Conservation (phyloP, 2,113 vertebrate genomes). For the Colistium nudipinnis region DNA sequence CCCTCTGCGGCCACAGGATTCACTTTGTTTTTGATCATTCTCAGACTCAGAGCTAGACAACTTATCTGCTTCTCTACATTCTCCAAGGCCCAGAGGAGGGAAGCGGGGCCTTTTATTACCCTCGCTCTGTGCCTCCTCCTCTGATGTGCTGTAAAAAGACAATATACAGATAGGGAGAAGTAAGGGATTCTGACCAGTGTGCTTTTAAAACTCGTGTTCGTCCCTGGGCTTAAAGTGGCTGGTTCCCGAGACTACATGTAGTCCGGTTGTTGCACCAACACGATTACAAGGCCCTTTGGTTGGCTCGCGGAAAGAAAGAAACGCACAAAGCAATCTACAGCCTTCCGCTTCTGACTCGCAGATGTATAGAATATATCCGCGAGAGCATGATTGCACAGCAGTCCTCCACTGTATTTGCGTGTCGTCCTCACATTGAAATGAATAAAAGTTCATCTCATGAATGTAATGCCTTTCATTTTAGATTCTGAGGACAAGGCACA, state of each 20-base stretch:
- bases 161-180: slow-evolving; percentile 60
- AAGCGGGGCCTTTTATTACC: slow-evolving; percentile 68
- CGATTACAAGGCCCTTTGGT: slow-evolving; percentile 30
- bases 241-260: slow-evolving; percentile 29
- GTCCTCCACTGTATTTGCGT: too few relatives aligned
- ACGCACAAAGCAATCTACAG: slow-evolving; percentile 15
- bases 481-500: too few relatives aligned
- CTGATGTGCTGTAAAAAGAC: slow-evolving; percentile 76
- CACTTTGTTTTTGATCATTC: slow-evolving; percentile 79
- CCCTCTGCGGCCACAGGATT: slow-evolving; percentile 70
- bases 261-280: slow-evolving; percentile 43
- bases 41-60: slow-evolving; percentile 70
- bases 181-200: slow-evolving; percentile 56
- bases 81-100: slow-evolving; percentile 72
- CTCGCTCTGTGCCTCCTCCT: slow-evolving; percentile 63
- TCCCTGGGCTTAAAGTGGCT: slow-evolving; percentile 48
- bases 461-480: too few relatives aligned
- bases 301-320: slow-evolving; percentile 25
- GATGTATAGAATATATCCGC: too few relatives aligned
- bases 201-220: slow-evolving; percentile 59
- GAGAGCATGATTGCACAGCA: too few relatives aligned
- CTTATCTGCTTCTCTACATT: slow-evolving; percentile 75
- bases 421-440: too few relatives aligned
- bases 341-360: slow-evolving; percentile 2
- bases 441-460: too few relatives aligned